A percentile compares a stretch with the other conserved stretches of the same genome.
Evolutionary conservation across 2,113 vertebrate genomes (phyloP).

Genomic region (Pelmatolapia mariae): DNA sequence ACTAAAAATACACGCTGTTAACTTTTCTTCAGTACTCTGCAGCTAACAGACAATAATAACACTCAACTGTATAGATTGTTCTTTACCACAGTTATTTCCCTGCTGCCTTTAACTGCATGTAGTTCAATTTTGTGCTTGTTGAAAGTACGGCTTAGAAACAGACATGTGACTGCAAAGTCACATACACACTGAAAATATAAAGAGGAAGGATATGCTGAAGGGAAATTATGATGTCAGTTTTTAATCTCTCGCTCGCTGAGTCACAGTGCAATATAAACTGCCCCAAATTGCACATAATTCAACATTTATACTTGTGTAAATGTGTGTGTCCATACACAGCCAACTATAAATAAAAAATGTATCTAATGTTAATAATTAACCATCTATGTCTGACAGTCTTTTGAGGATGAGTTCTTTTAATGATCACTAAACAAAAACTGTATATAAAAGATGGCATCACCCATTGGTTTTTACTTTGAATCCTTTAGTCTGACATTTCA

Average conservation of each 20-base stretch:
- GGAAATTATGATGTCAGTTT: neutral
- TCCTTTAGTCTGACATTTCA: neutral
- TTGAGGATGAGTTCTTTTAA: neutral
- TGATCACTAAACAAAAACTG: neutral
- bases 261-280: neutral
- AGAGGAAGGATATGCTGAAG: slow-evolving; percentile 22
- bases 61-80: neutral
- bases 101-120: neutral
- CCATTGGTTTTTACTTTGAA: neutral
- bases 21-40: neutral
- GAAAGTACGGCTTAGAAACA: neutral
- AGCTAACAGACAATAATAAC: neutral
- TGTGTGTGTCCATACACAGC: neutral
- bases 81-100: neutral
- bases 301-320: neutral
- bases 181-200: neutral
- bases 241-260: neutral
- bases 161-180: neutral
- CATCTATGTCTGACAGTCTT: neutral
- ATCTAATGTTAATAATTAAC: neutral
- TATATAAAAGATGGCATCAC: neutral
- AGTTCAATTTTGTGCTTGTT: neutral
- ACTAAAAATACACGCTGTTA: neutral
- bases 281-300: slow-evolving; percentile 2
- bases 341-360: neutral